Evolutionary conservation across 2,797 vertebrate genomes (phyloP), one percentile per base, ranked within the genome.

Genomic region (Lepilemur septentrionalis): DNA sequence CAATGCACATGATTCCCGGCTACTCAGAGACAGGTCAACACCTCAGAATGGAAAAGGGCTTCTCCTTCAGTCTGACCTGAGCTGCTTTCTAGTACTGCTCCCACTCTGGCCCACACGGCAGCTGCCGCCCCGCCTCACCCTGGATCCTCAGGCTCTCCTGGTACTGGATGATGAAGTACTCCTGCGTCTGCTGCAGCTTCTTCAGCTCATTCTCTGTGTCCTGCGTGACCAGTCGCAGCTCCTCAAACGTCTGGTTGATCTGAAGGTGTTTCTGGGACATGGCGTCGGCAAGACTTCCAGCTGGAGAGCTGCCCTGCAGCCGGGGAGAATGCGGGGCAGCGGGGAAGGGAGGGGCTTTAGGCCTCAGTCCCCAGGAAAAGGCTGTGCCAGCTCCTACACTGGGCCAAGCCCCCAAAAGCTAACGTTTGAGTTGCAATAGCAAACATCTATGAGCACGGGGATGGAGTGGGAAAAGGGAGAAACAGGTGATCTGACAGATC

Each of bases 131-230:
- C 0, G 1, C 52, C 69, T 98, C 96, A 99, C 99, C 99, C 98
- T 99, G 99, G 95, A 99, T 99, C 90, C 99, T 98, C 97, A 99
- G 98, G 97, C 99, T 99, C 98, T 99, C 99, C 97, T 99, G 99
- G 97, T 99, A 99, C 97, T 99, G 99, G 96, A 99, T 99, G 98
- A 99, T 99, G 98, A 99, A 99, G 94, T 99, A 99, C 94, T 99
- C 99, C 97, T 99, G 99, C 0, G 99, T 99, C 98, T 99, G 99
- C 98, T 99, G 99, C 97, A 99, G 98, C 97, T 99, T 99, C 89
- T 99, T 99, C 86, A 99, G 98, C 89, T 99, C 99, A 0, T 98
- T 99, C 97, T 99, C 99, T 0, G 99, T 99, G 94, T 99, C 99
- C 97, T 99, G 99, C 0, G 99, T 99, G 96, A 99, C 98, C 91